Percentiles rank a stretch among this genome's conserved stretches.
Conservation (phyloP, 1,140 invertebrate species). For the Pteromalus puparum region DNA sequence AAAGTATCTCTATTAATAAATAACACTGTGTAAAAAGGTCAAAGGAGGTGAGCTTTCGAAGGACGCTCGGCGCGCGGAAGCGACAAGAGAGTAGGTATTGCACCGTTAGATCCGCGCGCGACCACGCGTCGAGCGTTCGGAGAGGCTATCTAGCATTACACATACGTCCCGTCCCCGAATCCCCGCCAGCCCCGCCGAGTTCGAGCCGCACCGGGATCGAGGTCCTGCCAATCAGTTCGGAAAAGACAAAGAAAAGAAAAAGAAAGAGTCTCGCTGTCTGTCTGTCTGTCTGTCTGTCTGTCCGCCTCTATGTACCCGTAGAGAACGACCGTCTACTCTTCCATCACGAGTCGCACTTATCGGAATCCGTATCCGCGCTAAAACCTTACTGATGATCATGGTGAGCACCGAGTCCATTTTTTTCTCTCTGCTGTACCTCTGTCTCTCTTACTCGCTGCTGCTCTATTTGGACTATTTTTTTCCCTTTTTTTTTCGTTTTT, state of each 20-base stretch:
- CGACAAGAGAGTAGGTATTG: no score
- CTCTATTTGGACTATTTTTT: neutral
- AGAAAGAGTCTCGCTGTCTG: no score
- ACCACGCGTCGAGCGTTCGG: slow-evolving; percentile 43
- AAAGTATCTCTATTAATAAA: slow-evolving; percentile 62
- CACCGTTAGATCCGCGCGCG: neutral
- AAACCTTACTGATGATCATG: slow-evolving; percentile 65
- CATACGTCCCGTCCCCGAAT: slow-evolving; percentile 59
- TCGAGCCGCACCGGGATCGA: slow-evolving; percentile 71
- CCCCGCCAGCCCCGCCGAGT: slow-evolving; percentile 75
- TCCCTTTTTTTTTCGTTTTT: neutral
- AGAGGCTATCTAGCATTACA: slow-evolving; percentile 30
- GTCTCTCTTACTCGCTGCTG: slow-evolving; percentile 27
- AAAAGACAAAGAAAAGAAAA: neutral
- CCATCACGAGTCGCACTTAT: slow-evolving; percentile 32
- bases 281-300: no score
- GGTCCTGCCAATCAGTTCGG: neutral
- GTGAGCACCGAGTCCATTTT: slow-evolving; percentile 72
- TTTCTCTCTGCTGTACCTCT: slow-evolving; percentile 43
- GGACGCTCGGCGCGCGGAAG: slow-evolving; percentile 42
- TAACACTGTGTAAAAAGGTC: slow-evolving; percentile 60
- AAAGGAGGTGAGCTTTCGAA: slow-evolving; percentile 50
- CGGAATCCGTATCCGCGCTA: slow-evolving; percentile 63
- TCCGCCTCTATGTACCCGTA: neutral
- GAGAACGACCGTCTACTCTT: neutral